These are phyloP conservation scores for Epinephelus coioides DNA, from an alignment of 2,797 vertebrate species.

Conservation along the genomic window DNA sequence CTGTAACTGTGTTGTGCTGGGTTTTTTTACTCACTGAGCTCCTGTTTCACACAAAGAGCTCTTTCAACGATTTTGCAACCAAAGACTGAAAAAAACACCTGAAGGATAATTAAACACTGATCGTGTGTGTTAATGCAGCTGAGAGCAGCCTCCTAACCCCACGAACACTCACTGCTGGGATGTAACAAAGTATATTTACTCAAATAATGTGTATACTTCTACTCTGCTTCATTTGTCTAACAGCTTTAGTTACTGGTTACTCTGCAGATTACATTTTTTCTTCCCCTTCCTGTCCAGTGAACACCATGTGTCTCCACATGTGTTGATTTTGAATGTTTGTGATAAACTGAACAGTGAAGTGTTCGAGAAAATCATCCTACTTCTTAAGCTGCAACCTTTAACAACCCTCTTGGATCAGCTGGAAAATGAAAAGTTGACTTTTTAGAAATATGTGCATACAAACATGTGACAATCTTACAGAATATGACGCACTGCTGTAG, in stretches of 20 bases:
- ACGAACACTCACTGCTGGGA: too few species aligned
- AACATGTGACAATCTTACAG: not conserved
- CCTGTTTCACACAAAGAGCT: slow-evolving; percentile 23
- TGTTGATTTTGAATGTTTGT: not conserved
- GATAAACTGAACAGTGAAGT: not conserved
- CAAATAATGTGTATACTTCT: not conserved
- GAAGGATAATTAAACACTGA: not conserved
- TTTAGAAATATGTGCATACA: not conserved
- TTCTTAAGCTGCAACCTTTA: too few species aligned
- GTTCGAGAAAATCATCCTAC: too few species aligned
- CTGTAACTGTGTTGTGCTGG: not conserved
- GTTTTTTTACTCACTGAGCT: slow-evolving; percentile 3
- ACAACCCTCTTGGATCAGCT: not conserved
- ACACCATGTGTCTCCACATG: too few species aligned
- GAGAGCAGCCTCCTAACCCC: not conserved
- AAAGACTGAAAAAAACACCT: slow-evolving; percentile 1
- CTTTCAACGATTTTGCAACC: slow-evolving; percentile 12
- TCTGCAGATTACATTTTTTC: not conserved
- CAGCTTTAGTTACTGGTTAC: not conserved
- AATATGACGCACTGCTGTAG: not conserved
- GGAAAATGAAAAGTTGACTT: not conserved
- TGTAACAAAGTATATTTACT: not conserved
- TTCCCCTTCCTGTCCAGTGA: not conserved
- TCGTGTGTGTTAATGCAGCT: slow-evolving; percentile 5
- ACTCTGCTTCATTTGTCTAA: not conserved